phyloP scores from a whole-genome alignment of 2,888 invertebrate species.

The Siphonodentalium dalli region DNA sequence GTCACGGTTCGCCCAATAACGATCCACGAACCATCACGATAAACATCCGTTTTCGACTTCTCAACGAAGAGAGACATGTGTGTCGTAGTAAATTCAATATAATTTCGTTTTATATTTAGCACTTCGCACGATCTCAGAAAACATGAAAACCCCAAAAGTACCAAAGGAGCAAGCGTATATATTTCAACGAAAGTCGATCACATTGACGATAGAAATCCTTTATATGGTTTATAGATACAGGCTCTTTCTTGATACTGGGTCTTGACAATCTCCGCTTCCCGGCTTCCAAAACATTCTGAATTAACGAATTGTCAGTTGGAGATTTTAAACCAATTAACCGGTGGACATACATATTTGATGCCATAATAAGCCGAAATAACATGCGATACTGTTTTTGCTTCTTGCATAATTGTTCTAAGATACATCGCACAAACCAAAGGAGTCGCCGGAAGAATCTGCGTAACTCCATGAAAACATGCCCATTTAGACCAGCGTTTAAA shows the following conservation, averaged over 20 bases:
- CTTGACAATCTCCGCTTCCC: constrained; percentile 3
- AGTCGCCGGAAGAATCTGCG: constrained; percentile 7
- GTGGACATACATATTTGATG: constrained; percentile 9
- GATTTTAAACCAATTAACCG: background rate
- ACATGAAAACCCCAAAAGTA: constrained; percentile 11
- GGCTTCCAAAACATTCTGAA: constrained; percentile 5
- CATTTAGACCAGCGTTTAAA: background rate
- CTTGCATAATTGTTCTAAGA: constrained; percentile 5
- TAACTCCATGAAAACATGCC: background rate
- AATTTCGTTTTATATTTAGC: constrained; percentile 4
- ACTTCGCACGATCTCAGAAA: constrained; percentile 20
- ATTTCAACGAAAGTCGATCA: constrained; percentile 15
- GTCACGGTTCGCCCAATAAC: constrained; percentile 17
- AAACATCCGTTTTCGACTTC: constrained; percentile 16
- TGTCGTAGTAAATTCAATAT: constrained; percentile 3
- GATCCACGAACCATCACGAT: constrained; percentile 17
- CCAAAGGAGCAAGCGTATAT: constrained; percentile 11
- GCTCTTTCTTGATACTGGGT: constrained; percentile 2
- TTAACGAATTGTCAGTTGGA: constrained; percentile 5
- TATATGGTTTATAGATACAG: constrained; percentile 6
- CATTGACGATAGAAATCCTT: constrained; percentile 1
- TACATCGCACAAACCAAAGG: constrained; percentile 5
- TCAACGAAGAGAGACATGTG: constrained; percentile 13
- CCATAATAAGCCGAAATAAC: constrained; percentile 10
- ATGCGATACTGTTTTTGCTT: constrained; percentile 2